Percentiles rank a stretch among this genome's conserved stretches.
These are phyloP conservation scores for Sorex maritimensis DNA, from an alignment of 2,797 vertebrate genomes.

Conservation along the genomic window DNA sequence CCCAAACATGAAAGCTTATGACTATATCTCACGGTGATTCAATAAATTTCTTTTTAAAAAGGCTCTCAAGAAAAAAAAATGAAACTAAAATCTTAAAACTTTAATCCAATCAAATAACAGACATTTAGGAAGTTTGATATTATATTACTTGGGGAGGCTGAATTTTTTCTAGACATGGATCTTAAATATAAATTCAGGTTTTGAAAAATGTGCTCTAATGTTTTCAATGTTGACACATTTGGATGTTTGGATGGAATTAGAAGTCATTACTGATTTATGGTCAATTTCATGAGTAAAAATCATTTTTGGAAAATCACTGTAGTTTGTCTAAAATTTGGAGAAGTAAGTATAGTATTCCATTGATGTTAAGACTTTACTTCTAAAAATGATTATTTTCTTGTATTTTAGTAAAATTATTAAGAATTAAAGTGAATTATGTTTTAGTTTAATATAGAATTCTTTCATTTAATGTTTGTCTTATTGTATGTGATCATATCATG, in stretches of 20 bases:
- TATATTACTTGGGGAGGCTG: constrained; percentile 1
- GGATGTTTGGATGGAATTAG: constrained; percentile 44
- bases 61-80: too few species aligned
- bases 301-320: constrained; percentile 11
- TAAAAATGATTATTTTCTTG: constrained; percentile 18
- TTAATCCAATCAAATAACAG: constrained; percentile 74
- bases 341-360: constrained; percentile 1
- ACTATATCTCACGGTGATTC: too few species aligned
- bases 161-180: background rate
- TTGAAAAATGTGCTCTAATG: constrained; percentile 52
- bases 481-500: background rate
- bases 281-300: constrained; percentile 5
- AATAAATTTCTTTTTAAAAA: too few species aligned
- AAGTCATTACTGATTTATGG: constrained; percentile 65
- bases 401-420: constrained; percentile 50
- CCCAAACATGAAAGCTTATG: too few species aligned
- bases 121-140: constrained; percentile 59
- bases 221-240: constrained; percentile 41
- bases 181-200: constrained; percentile 56
- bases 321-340: background rate
- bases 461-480: constrained; percentile 17
- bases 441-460: constrained; percentile 42
- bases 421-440: background rate
- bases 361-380: constrained; percentile 58
- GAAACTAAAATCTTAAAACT: background rate